Conservation (phyloP, 2,113 vertebrate genomes). For the Larimichthys crocea region DNA sequence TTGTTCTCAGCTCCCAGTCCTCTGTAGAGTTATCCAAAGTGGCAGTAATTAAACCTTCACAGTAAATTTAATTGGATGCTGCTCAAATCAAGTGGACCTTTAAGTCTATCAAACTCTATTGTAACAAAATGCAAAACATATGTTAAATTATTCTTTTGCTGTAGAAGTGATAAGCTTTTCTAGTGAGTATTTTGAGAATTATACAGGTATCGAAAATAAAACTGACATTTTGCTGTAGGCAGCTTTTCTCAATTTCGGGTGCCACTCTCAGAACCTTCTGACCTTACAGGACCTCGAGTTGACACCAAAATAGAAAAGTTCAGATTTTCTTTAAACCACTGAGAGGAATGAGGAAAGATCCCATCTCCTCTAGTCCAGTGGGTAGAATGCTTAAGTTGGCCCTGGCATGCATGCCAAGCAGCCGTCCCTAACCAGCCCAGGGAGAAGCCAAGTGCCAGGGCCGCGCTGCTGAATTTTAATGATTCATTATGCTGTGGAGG, state of each 20-base stretch:
- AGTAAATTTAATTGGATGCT: constrained; percentile 3
- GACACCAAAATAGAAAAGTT: constrained; percentile 4
- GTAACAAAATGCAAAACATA: constrained; percentile 1
- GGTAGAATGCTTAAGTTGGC: constrained; percentile 85
- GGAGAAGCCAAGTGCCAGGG: constrained; percentile 86
- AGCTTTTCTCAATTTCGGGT: neutral
- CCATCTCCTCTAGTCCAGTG: constrained; percentile 69
- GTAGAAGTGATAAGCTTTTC: neutral
- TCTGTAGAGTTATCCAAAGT: neutral
- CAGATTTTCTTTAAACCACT: constrained; percentile 19
- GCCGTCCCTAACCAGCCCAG: constrained; percentile 84
- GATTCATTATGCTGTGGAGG: constrained; percentile 92
- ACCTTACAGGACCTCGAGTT: neutral
- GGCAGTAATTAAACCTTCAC: constrained; percentile 16
- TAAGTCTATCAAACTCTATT: neutral
- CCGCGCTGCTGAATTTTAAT: constrained; percentile 97
- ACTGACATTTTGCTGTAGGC: neutral
- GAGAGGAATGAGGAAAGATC: constrained; percentile 59
- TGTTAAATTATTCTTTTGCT: neutral
- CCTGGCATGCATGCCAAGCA: constrained; percentile 87
- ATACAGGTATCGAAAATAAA: neutral
- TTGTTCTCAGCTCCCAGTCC: constrained; percentile 3
- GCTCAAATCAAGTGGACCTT: neutral
- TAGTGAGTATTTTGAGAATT: neutral
- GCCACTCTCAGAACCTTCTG: neutral